Conservation (phyloP, 2,888 invertebrate genomes). For the Cancer borealis region DNA sequence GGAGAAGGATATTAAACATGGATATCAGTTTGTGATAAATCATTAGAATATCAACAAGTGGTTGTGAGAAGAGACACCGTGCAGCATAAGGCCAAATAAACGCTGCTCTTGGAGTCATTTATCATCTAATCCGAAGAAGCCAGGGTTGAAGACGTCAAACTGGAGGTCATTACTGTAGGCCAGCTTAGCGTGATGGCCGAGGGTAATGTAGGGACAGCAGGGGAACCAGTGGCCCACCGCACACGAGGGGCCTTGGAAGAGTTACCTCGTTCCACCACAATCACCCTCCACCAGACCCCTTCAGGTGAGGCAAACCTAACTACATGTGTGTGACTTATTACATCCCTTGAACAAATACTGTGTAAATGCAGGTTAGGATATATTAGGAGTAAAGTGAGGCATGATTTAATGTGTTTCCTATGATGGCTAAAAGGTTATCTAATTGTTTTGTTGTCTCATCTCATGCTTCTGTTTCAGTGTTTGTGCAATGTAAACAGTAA, state of each 20-base stretch:
- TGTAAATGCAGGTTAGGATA: too few species aligned
- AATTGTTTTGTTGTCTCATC: too few species aligned
- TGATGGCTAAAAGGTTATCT: too few species aligned
- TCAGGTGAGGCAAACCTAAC: conserved; percentile 8
- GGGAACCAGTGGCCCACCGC: conserved; percentile 66
- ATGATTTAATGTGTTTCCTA: too few species aligned
- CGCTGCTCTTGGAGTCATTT: neutral
- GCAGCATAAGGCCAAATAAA: neutral
- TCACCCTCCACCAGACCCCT: conserved; percentile 60
- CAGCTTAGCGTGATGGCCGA: neutral
- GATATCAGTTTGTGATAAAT: neutral
- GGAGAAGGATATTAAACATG: neutral
- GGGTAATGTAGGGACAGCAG: neutral
- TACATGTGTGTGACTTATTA: neutral
- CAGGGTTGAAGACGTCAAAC: neutral
- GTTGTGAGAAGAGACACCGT: neutral
- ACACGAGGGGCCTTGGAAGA: conserved; percentile 67
- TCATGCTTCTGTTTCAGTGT: too few species aligned
- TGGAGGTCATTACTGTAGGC: neutral
- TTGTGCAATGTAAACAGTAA: too few species aligned
- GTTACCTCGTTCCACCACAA: conserved; percentile 61
- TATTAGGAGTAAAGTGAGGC: too few species aligned
- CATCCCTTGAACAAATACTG: too few species aligned
- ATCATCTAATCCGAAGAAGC: neutral
- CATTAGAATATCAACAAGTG: conserved; percentile 51